Conservation (phyloP, 37 sponge, comb jelly and placozoan species). For the Dysidea cf. avara region DNA sequence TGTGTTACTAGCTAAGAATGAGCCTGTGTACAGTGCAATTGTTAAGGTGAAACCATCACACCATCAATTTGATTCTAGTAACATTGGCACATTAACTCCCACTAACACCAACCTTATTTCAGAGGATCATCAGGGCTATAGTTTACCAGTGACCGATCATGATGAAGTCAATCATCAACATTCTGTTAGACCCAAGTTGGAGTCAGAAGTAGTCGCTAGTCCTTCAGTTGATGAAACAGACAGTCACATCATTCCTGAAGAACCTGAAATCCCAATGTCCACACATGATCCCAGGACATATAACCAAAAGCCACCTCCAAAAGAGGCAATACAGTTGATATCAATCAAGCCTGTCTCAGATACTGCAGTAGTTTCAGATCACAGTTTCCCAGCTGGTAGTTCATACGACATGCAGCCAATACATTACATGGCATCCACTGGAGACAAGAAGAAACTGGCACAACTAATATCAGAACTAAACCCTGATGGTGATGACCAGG, state of each 20-base stretch:
- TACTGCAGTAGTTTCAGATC: background rate
- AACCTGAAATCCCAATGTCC: background rate
- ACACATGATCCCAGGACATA: constrained; percentile 2
- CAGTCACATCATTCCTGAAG: background rate
- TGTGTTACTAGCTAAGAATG: no score
- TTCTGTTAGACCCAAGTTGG: no score
- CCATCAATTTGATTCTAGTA: background rate
- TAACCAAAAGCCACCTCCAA: background rate
- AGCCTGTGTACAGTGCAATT: constrained; percentile 40
- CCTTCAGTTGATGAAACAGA: no score
- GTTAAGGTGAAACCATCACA: constrained; percentile 12
- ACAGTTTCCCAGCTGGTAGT: constrained; percentile 27
- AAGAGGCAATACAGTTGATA: background rate
- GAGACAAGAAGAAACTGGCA: constrained; percentile 55
- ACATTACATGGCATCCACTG: constrained; percentile 65
- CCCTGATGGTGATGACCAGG: constrained; percentile 4
- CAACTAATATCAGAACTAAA: constrained; percentile 31
- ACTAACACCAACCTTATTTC: no score
- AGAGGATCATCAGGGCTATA: no score
- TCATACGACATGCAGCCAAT: constrained; percentile 49
- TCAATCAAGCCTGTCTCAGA: constrained; percentile 11
- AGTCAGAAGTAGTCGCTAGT: no score
- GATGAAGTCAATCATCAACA: no score
- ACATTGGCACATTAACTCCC: no score
- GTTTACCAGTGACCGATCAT: no score